phyloP scores from a whole-genome alignment of 2,113 vertebrate genomes.

The Pedetes capensis region DNA sequence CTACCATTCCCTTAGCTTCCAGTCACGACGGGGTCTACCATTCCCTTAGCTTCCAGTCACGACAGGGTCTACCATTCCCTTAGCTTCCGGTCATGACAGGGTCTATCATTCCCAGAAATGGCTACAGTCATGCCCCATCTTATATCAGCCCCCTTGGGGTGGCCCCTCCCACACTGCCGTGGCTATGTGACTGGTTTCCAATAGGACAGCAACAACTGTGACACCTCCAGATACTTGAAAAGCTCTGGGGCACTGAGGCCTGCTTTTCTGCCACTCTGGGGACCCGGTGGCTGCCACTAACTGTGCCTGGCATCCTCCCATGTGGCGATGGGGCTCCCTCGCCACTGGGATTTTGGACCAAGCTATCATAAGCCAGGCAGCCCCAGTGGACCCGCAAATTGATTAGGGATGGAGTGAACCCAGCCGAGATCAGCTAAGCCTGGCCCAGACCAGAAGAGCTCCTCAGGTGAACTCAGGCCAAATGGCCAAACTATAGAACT shows the following conservation, averaged over 20 bases:
- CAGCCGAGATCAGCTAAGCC: neutral
- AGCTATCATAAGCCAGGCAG: neutral
- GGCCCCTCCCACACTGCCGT: neutral
- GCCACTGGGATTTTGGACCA: neutral
- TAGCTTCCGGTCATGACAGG: neutral
- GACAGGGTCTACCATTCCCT: too few relatives aligned
- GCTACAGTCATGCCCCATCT: neutral
- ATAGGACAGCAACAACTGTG: neutral
- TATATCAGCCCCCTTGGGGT: too few relatives aligned
- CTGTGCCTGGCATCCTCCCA: neutral
- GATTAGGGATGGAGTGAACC: neutral
- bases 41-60: neutral
- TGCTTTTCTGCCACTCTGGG: neutral
- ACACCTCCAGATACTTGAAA: neutral
- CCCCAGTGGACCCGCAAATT: accelerated
- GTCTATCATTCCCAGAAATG: neutral
- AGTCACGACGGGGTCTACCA: too few relatives aligned
- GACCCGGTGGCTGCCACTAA: accelerated
- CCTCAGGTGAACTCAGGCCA: neutral
- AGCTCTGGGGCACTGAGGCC: accelerated
- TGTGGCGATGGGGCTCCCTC: accelerated
- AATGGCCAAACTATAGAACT: neutral
- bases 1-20: neutral
- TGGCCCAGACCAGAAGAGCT: neutral
- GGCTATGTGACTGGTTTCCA: neutral